Base-by-base conservation (phyloP, 2,113 vertebrate genomes). In the Paraplagusia blochii region DNA sequence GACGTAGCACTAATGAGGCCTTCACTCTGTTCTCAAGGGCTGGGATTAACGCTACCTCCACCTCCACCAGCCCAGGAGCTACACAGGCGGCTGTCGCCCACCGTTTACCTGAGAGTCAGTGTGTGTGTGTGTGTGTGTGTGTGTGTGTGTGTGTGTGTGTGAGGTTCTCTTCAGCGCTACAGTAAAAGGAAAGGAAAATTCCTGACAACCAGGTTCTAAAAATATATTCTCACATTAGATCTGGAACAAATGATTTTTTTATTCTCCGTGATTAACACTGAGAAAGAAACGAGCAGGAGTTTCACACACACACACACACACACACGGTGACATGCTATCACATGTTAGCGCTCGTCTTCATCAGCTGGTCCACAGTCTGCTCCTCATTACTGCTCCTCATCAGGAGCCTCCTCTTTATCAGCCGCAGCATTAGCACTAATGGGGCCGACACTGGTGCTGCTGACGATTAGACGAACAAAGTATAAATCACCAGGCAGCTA, bases 401-500 rank as follows among this genome's bases (percentile, higher is more conserved):
- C 72, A 85, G 70, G 59, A 58, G 67, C 15, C 15, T 13, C 19
- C 9, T 52, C 54, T 74, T 76, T 77, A 87, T 87, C 86, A 76
- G 61, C 48, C 53, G 45, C 44, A 74, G 63, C 70, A 71, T 77
- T 68, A 71, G 44, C 7, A 11, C 60, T 76, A 78, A 87, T 78
- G 73, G 43, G 44, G 53, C 57, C 65, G 82, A 60, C 69, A 66
- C 44, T 18, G 52, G 40, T 19, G 10, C 51, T 49, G 60, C 55
- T 71, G 74, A 77, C 44, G 15, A 79, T 76, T 53, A 83, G 58
- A 45, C 48, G 46, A 36, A 45, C 40, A 54, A 63, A 59, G 35
- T 7, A 35, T 72, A 73, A 82, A 80, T 83, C 75, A 78, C 40
- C 49, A 33, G 53, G 50, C 60, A 47, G 56, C 63, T 36, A 44